Conservation (phyloP, 2,113 vertebrate genomes). For the Dasyornis broadbenti region DNA sequence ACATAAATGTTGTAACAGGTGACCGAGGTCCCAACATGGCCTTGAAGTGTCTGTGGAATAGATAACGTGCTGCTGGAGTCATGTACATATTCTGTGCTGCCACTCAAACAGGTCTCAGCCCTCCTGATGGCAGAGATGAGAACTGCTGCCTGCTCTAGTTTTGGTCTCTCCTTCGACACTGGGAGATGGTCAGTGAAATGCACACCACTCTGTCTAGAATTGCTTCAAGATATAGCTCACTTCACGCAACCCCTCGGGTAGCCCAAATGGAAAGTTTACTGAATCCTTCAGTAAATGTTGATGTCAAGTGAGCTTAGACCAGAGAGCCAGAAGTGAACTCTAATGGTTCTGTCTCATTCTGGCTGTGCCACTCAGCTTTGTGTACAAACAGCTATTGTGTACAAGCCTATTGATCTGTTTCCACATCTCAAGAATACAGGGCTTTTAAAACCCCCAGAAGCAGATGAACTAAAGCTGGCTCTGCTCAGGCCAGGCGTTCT, state of each 20-base stretch:
- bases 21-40: neutral
- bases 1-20: neutral
- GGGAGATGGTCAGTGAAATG: neutral
- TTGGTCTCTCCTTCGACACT: neutral
- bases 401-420: neutral
- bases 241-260: neutral
- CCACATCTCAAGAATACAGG: neutral
- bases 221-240: neutral
- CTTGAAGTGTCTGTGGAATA: neutral
- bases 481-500: neutral
- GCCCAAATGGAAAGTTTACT: neutral
- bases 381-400: neutral
- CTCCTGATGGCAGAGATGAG: neutral
- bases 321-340: neutral
- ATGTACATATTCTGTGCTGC: accelerated
- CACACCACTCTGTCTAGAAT: neutral
- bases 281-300: neutral
- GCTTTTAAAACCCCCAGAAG: neutral
- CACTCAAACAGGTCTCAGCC: neutral
- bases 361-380: neutral
- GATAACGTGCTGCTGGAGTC: neutral
- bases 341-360: neutral
- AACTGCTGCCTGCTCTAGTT: neutral
- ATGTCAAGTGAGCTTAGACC: neutral
- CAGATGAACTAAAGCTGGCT: neutral